Evolutionary conservation across 2,113 vertebrate species (phyloP).

Genomic region (Alligator sinensis): DNA sequence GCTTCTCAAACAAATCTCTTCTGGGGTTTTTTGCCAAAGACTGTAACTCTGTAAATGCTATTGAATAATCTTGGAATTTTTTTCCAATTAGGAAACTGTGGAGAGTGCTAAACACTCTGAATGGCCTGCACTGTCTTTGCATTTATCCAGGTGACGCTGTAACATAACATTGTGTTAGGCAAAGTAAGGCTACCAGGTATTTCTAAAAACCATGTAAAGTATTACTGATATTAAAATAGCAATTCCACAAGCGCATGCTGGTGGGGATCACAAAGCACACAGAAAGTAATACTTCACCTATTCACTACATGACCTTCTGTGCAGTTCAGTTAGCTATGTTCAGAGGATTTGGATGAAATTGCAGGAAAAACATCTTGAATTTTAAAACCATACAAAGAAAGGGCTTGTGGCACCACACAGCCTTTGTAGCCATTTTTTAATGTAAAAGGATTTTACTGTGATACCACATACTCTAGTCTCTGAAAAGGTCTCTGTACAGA

Average conservation of each 20-base stretch:
- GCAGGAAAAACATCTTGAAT: background rate
- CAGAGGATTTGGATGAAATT: slow-evolving; percentile 38
- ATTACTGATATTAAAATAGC: background rate
- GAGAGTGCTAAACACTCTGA: background rate
- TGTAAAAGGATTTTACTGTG: background rate
- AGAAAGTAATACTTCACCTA: slow-evolving; percentile 51
- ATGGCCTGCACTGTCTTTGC: background rate
- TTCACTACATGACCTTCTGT: slow-evolving; percentile 28
- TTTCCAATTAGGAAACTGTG: background rate
- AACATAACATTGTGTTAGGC: background rate
- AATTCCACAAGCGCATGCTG: slow-evolving; percentile 60
- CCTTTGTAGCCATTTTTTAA: background rate
- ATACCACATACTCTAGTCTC: background rate
- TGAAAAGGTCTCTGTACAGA: background rate
- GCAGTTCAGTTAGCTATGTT: slow-evolving; percentile 29
- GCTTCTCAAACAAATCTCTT: background rate
- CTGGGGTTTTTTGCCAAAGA: background rate
- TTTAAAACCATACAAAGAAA: background rate
- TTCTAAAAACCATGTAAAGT: background rate
- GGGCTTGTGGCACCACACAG: no score
- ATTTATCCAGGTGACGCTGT: rapidly evolving
- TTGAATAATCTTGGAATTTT: background rate
- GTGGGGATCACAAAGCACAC: slow-evolving; percentile 9
- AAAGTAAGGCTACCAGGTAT: background rate
- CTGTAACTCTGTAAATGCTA: rapidly evolving